These are phyloP conservation scores for Asarcornis scutulata DNA, from an alignment of 2,113 vertebrate genomes.

Conservation along the genomic window DNA sequence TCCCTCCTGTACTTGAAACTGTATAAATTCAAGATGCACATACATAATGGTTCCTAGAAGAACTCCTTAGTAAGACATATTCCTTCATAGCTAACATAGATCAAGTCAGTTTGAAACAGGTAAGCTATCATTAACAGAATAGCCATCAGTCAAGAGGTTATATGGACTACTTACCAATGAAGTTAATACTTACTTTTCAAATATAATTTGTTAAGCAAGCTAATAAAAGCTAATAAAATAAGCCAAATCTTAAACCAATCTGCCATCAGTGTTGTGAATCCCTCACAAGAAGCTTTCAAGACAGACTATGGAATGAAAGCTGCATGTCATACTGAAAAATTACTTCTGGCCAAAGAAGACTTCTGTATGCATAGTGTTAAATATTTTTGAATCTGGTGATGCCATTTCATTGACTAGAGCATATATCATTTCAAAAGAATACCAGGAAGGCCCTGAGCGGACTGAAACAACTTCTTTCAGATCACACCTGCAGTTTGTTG, in stretches of 20 bases:
- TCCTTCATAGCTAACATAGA: background rate
- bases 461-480: background rate
- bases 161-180: background rate
- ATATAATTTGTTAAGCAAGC: background rate
- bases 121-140: background rate
- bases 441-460: background rate
- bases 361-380: background rate
- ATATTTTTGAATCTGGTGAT: background rate
- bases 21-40: background rate
- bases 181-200: background rate
- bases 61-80: background rate
- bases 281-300: background rate
- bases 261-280: background rate
- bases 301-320: background rate
- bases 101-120: background rate
- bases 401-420: background rate
- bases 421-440: background rate
- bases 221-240: background rate
- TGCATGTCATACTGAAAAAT: background rate
- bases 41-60: background rate
- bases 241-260: background rate
- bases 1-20: background rate
- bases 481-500: background rate
- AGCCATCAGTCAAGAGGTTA: background rate
- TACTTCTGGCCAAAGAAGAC: background rate